Conservation (phyloP, 2,888 invertebrate genomes). For the Plemyria rubiginata region DNA sequence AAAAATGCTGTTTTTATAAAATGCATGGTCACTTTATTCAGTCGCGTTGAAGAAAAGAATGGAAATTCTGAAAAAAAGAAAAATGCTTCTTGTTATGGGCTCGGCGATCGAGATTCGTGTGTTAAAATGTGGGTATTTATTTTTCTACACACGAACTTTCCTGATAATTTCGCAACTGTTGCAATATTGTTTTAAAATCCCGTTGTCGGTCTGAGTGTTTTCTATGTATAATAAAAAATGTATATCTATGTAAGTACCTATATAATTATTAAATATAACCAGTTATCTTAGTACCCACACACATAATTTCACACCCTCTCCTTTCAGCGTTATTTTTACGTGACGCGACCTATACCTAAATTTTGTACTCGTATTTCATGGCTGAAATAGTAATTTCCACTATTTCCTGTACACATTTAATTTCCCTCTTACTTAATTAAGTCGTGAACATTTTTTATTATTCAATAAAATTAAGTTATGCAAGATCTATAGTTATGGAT, state of each 20-base stretch:
- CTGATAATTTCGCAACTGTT: background rate
- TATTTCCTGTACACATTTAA: conserved; percentile 53
- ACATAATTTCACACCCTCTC: too few relatives aligned
- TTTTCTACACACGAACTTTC: background rate
- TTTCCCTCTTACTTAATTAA: conserved; percentile 66
- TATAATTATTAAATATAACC: too few relatives aligned
- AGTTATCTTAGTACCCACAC: too few relatives aligned
- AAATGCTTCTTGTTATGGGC: conserved; percentile 60
- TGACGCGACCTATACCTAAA: too few relatives aligned
- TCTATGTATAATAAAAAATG: too few relatives aligned
- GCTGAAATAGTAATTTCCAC: conserved; percentile 48
- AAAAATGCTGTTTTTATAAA: too few relatives aligned
- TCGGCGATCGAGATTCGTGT: conserved; percentile 27
- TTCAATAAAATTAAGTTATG: conserved; percentile 18
- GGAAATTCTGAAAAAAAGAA: conserved; percentile 68
- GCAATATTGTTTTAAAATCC: background rate
- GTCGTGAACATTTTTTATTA: conserved; percentile 42
- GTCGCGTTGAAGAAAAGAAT: conserved; percentile 54
- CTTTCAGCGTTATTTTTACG: too few relatives aligned
- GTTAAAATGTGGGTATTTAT: background rate
- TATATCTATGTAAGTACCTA: too few relatives aligned
- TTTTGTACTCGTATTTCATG: conserved; percentile 45
- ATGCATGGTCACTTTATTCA: conserved; percentile 40
- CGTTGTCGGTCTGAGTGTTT: too few relatives aligned
- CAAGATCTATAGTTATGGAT: conserved; percentile 15